These are phyloP conservation scores for Stegastes partitus DNA, from an alignment of 2,113 vertebrate genomes.

Conservation along the genomic window DNA sequence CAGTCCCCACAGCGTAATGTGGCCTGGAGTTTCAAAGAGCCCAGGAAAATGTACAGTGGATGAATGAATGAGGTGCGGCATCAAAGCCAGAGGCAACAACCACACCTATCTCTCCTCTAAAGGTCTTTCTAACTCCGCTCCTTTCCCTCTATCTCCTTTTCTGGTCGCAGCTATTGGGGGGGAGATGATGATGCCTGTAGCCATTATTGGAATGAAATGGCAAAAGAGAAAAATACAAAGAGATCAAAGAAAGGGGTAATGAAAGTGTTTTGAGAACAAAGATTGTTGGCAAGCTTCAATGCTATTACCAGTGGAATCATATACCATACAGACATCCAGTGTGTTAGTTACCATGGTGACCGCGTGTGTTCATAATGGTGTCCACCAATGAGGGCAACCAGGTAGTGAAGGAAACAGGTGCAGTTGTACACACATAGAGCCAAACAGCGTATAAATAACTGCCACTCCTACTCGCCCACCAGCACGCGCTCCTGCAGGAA, in stretches of 20 bases:
- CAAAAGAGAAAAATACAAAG: neutral
- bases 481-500: constrained; percentile 4
- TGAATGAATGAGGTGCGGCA: constrained; percentile 31
- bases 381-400: constrained; percentile 27
- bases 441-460: constrained; percentile 42
- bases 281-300: neutral
- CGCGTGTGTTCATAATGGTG: constrained; percentile 31
- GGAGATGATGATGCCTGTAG: constrained; percentile 6
- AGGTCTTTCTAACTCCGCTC: neutral
- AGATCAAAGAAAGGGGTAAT: neutral
- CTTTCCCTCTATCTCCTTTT: neutral
- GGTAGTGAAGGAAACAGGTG: constrained; percentile 41
- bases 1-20: constrained; percentile 10
- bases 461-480: constrained; percentile 33
- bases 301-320: constrained; percentile 3
- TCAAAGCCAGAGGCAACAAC: constrained; percentile 32
- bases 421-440: neutral
- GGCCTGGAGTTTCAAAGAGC: constrained; percentile 43
- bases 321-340: constrained; percentile 1
- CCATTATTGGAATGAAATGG: constrained; percentile 22
- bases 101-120: constrained; percentile 6
- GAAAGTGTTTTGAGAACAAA: neutral
- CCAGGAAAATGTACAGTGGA: constrained; percentile 21
- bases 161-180: constrained; percentile 26
- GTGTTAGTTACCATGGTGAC: constrained; percentile 60